phyloP scores from a whole-genome alignment of 1,140 invertebrate genomes.

The Theocolax elegans region DNA sequence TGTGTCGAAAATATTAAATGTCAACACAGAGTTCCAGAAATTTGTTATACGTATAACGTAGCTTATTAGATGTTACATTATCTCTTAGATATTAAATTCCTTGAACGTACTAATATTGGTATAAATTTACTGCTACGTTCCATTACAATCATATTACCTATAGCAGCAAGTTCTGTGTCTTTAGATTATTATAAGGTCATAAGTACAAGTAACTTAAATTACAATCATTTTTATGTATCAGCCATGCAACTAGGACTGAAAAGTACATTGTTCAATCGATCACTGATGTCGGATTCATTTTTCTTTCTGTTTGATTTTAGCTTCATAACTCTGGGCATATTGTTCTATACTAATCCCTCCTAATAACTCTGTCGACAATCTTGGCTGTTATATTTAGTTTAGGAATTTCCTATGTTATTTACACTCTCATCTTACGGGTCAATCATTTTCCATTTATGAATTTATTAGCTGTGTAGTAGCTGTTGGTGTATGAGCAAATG shows the following conservation, averaged over 20 bases:
- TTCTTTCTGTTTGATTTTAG: conserved; percentile 80
- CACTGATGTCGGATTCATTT: conserved; percentile 83
- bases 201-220: conserved; percentile 71
- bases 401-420: conserved; percentile 92
- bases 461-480: conserved; percentile 91
- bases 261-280: conserved; percentile 86
- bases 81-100: conserved; percentile 81
- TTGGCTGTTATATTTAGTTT: conserved; percentile 86
- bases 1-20: conserved; percentile 72
- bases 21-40: conserved; percentile 75
- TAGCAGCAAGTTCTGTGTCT: conserved; percentile 80
- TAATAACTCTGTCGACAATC: conserved; percentile 88
- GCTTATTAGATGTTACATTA: conserved; percentile 89
- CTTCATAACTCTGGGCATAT: conserved; percentile 87
- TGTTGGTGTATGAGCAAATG: conserved; percentile 91
- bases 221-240: conserved; percentile 77
- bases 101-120: conserved; percentile 69
- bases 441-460: conserved; percentile 98
- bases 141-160: conserved; percentile 86
- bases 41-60: conserved; percentile 82
- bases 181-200: conserved; percentile 83
- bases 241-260: conserved; percentile 92
- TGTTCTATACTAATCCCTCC: conserved; percentile 88
- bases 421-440: conserved; percentile 86
- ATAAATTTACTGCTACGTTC: conserved; percentile 71